Evolutionary conservation across 1,140 invertebrate species (phyloP), one percentile per base, ranked within the genome.

Genomic region (Trichonephila clavipes): DNA sequence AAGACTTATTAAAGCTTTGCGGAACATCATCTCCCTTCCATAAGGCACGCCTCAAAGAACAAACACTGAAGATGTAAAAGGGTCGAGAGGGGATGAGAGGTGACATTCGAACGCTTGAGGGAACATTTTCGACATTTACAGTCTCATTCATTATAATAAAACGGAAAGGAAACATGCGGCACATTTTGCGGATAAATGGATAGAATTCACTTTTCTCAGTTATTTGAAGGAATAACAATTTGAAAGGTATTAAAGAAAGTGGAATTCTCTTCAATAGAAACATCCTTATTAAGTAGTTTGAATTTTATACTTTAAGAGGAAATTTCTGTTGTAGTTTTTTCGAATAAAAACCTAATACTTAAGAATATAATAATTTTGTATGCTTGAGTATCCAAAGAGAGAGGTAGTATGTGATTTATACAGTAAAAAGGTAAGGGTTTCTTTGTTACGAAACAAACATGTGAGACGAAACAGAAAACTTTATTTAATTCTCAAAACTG

Each of bases 1-100:
- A 19, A 81, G 66, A 28, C 88, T 90, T 90, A 90, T 90, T 90
- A 90, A 28, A 81, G 58, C 69, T 58, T 81, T 90, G 51, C 19
- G 69, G 24, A 24, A 81, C 34, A 81, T 90, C 40, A 28, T 59
- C 72, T 61, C 88, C 21, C 59, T 61, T 64, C 34, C 72, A 66
- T 34, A 19, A 64, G 34, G 62, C 40, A 90, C 69, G 88, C 88
- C 40, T 90, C 88, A 81, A 58, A 59, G 88, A 69, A 77, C 88
- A 90, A 90, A 77, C 69, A 81, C 69, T 90, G 72, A 81, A 81
- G 69, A 28, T 51, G 58, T 8, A 40, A 34, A 61, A 61, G n/a
- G n/a, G n/a, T 19, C 10, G 34, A 51, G 21, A 72, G 64, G 28
- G 59, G 82, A 58, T 19, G 82, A 83, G 40, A 83, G 40, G 40